Evolutionary conservation across 2,888 invertebrate genomes (phyloP).

Genomic region (Aradus depressus): DNA sequence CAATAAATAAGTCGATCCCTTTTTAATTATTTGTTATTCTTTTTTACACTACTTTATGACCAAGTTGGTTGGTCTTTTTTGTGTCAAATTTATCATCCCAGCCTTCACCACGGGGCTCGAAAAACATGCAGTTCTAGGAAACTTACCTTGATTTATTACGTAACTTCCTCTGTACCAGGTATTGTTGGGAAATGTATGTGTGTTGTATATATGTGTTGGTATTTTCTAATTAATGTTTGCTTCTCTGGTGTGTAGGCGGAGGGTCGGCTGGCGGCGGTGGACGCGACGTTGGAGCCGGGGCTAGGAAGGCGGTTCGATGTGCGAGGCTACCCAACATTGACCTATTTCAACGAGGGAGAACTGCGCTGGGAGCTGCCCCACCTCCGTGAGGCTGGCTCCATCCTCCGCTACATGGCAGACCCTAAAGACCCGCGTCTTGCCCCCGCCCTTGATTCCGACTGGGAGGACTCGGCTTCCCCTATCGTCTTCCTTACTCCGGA

Average conservation of each 20-base stretch:
- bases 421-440: constrained; percentile 70
- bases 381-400: constrained; percentile 61
- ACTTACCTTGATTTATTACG: too few relatives aligned
- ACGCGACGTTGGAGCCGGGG: constrained; percentile 64
- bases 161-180: too few relatives aligned
- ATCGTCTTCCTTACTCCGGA: constrained; percentile 66
- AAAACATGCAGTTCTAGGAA: too few relatives aligned
- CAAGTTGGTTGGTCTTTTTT: too few relatives aligned
- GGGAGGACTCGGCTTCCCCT: constrained; percentile 62
- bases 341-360: constrained; percentile 66
- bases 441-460: constrained; percentile 67
- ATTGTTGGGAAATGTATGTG: too few relatives aligned
- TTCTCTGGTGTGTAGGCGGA: constrained; percentile 29
- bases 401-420: constrained; percentile 72
- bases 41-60: too few relatives aligned
- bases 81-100: too few relatives aligned
- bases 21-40: too few relatives aligned
- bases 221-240: background rate
- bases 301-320: constrained; percentile 58
- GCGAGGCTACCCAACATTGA: constrained; percentile 68
- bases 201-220: background rate
- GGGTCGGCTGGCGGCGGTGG: constrained; percentile 70
- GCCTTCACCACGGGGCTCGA: too few relatives aligned
- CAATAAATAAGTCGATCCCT: too few relatives aligned
- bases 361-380: constrained; percentile 63